Base-by-base conservation (phyloP, 2,888 invertebrate genomes). In the Nycteola revayana region DNA sequence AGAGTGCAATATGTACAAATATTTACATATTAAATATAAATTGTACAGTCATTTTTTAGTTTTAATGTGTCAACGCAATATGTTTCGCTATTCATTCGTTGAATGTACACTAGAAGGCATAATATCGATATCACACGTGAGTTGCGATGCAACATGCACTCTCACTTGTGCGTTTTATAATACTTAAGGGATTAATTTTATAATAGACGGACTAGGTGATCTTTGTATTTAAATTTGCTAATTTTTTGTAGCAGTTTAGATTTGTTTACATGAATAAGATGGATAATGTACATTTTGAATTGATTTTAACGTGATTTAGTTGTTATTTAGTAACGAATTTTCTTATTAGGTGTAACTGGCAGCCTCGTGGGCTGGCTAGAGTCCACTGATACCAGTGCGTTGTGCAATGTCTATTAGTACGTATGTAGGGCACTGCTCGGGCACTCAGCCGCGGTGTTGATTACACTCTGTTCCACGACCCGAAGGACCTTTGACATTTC, bases 1-100 rank as follows among this genome's bases (percentile, higher is more conserved):
- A 90, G 91, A 91, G 92, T 92, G 92, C 92, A 92, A 92, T 92
- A 92, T 92, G 92, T 92, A 92, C 92, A 92, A 92, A 92, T 92
- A 91, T 91, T 91, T 88, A 87, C 87, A 87, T 85, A 77, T 75
- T 70, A 90, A 82, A 81, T 83, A 83, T 84, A 76, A 78, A 75
- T 66, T 87, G 87, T 87, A 88, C 87, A 87, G 88, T 87, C 73
- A 85, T 76, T 87, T 83, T 66, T 86, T 87, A 86, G 85, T 85
- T 87, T 78, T 87, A 85, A 85, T 84, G 66, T 77, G 78, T 84
- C 83, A 78, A 85, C 85, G 86, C 83, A 85, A 86, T 86, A 82
- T 70, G 60, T 67, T 74, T 81, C 75, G 73, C 74, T 79, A 72
- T 64, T 69, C 65, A 73, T 79, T 77, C 77, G 80, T 81, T 79